Conservation (phyloP, 2,888 invertebrate species). For the Parelbella ahira region DNA sequence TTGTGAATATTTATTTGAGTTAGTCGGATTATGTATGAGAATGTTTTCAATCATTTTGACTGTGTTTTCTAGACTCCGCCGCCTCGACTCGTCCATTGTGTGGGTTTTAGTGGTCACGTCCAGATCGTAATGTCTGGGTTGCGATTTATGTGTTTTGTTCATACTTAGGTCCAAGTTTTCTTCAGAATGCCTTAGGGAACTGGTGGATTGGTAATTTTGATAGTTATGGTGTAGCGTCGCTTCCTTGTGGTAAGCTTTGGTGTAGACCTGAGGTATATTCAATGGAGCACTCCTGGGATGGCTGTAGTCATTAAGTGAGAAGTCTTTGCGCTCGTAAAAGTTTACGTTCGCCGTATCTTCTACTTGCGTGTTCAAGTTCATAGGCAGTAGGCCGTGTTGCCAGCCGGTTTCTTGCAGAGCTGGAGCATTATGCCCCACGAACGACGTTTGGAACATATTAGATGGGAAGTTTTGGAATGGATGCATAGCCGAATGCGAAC, state of each 20-base stretch:
- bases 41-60: conserved; percentile 62
- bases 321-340: conserved; percentile 31
- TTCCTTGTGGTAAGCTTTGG: conserved; percentile 44
- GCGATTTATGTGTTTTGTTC: conserved; percentile 26
- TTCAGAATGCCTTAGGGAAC: conserved; percentile 31
- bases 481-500: conserved; percentile 27
- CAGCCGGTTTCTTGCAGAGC: conserved; percentile 38
- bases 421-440: conserved; percentile 37
- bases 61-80: conserved; percentile 60
- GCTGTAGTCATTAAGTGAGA: conserved; percentile 22
- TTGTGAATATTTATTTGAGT: conserved; percentile 11
- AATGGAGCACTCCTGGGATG: too few species aligned
- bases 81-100: conserved; percentile 37
- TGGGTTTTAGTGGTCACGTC: conserved; percentile 25
- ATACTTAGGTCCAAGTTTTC: conserved; percentile 37
- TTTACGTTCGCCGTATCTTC: conserved; percentile 36
- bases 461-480: conserved; percentile 46
- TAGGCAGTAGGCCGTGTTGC: conserved; percentile 50
- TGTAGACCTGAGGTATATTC: conserved; percentile 50
- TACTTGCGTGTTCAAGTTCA: conserved; percentile 50
- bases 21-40: conserved; percentile 36
- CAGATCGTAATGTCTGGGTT: conserved; percentile 19
- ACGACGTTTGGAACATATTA: conserved; percentile 41
- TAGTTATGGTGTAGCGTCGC: conserved; percentile 32
- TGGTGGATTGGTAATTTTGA: conserved; percentile 31